Percentiles rank a stretch among this genome's conserved stretches.
These are phyloP conservation scores for Bettongia penicillata DNA, from an alignment of 2,113 vertebrate genomes.

Conservation along the genomic window DNA sequence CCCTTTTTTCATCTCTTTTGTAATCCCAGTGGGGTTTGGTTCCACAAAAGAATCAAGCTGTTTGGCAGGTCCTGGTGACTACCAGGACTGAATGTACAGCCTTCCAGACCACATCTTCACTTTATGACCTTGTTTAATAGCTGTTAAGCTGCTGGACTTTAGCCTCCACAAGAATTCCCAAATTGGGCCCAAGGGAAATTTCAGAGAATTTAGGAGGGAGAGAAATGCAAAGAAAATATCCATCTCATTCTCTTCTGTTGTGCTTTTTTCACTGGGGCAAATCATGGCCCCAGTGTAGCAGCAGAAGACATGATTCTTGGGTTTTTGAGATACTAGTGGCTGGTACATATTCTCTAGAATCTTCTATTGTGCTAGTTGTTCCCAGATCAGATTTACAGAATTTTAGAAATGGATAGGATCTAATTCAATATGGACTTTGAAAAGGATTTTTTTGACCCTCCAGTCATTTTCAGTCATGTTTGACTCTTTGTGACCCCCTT, in stretches of 20 bases:
- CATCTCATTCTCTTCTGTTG: conserved; percentile 46
- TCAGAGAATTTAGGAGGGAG: conserved; percentile 63
- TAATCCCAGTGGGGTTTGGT: conserved; percentile 62
- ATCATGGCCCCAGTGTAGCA: conserved; percentile 28
- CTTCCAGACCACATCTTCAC: conserved; percentile 60
- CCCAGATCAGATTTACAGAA: neutral
- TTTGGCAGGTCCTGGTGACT: conserved; percentile 61
- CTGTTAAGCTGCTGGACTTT: conserved; percentile 80
- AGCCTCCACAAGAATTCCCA: conserved; percentile 72
- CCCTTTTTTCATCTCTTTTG: conserved; percentile 27
- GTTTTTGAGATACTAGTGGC: neutral
- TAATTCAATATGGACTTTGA: neutral
- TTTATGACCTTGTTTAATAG: conserved; percentile 75
- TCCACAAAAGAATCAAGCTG: conserved; percentile 26
- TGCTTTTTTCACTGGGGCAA: conserved; percentile 61
- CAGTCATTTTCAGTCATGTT: neutral
- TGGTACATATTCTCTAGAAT: conserved; percentile 29
- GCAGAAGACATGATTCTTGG: neutral
- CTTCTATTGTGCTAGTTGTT: neutral
- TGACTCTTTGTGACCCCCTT: neutral
- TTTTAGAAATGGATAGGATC: neutral
- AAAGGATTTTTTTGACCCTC: neutral
- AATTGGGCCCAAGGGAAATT: conserved; percentile 70
- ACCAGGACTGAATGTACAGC: conserved; percentile 45
- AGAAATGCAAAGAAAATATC: conserved; percentile 41